A percentile compares a stretch with the other conserved stretches of the same genome.
Conservation (phyloP, 2,797 vertebrate genomes). For the Pseudopleuronectes americanus region DNA sequence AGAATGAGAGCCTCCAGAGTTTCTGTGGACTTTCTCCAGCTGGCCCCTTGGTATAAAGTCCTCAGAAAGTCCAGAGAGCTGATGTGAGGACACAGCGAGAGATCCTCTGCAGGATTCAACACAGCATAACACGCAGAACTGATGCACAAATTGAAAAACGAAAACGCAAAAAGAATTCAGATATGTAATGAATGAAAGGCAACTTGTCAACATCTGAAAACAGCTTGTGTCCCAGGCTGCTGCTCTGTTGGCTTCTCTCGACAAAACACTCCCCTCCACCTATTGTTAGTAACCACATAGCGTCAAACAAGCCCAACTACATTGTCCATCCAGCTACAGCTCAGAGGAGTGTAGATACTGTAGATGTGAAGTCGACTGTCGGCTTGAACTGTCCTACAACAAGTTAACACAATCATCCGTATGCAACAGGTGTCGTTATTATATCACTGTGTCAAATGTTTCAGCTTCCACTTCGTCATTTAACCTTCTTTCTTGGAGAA, state of each 20-base stretch:
- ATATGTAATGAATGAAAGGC: no score
- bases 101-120: no score
- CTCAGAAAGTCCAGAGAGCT: no score
- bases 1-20: no score
- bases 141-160: no score
- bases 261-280: neutral
- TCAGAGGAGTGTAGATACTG: neutral
- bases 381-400: neutral
- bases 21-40: no score
- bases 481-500: neutral
- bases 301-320: conserved; percentile 23
- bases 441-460: neutral
- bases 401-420: neutral
- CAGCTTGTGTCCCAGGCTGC: conserved; percentile 40
- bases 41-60: no score
- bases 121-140: no score
- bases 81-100: no score
- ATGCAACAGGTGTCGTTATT: neutral
- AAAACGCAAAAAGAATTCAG: no score
- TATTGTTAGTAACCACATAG: conserved; percentile 2
- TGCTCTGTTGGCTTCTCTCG: conserved; percentile 11
- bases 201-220: no score
- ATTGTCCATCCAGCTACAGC: conserved; percentile 4
- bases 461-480: no score
- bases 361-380: neutral